phyloP scores from a whole-genome alignment of 2,797 vertebrate genomes.

The Myotis findleyi region DNA sequence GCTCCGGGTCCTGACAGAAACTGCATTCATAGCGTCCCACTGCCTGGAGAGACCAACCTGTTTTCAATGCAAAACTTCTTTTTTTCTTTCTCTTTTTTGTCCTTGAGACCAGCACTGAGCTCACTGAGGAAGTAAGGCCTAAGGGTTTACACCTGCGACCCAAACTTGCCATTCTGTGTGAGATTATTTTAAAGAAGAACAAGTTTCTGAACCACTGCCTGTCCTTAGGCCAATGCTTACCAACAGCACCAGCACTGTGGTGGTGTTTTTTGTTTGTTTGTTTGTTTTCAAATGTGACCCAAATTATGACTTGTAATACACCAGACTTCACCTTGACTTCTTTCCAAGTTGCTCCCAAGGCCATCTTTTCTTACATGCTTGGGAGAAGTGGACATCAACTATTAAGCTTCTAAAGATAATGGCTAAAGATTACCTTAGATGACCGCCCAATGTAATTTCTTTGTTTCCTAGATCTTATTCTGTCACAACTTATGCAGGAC shows the following conservation, averaged over 20 bases:
- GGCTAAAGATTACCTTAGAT: not conserved
- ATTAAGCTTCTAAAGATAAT: not conserved
- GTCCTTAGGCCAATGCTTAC: constrained; percentile 74
- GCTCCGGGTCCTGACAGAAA: not conserved
- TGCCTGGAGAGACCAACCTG: constrained; percentile 14
- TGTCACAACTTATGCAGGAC: not conserved
- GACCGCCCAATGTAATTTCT: not conserved
- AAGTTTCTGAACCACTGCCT: constrained; percentile 75
- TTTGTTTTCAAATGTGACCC: constrained; percentile 66
- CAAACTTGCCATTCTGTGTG: constrained; percentile 69
- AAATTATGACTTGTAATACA: constrained; percentile 64
- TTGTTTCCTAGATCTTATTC: constrained; percentile 13
- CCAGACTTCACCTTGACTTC: constrained; percentile 62
- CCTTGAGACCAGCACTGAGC: constrained; percentile 59
- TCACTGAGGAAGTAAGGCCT: constrained; percentile 61
- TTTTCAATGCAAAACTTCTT: constrained; percentile 54
- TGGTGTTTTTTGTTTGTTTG: not conserved
- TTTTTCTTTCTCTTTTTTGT: constrained; percentile 28
- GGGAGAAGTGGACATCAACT: not conserved
- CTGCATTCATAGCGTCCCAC: not conserved
- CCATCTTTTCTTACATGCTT: not conserved
- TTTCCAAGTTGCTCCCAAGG: not conserved
- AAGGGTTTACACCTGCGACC: constrained; percentile 65
- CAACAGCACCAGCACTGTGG: constrained; percentile 49
- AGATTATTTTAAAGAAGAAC: constrained; percentile 66